These are phyloP conservation scores for Corythornis cristatus DNA, from an alignment of 2,113 vertebrate genomes.

Conservation along the genomic window DNA sequence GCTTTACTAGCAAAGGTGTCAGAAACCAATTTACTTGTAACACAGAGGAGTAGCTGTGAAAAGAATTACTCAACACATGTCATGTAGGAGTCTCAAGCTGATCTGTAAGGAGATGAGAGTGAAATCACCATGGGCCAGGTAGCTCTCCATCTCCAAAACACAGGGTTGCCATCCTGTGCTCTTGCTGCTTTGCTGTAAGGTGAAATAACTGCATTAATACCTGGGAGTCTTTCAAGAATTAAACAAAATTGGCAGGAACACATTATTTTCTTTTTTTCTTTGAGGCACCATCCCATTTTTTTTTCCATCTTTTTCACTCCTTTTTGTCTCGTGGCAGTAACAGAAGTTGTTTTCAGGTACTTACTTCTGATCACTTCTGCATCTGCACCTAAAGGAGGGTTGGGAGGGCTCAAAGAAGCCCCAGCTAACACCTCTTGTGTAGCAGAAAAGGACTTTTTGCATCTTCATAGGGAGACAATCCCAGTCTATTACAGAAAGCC, in stretches of 20 bases:
- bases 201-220: neutral
- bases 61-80: neutral
- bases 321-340: neutral
- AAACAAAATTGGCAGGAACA: neutral
- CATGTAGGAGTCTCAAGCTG: neutral
- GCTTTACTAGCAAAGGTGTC: neutral
- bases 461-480: neutral
- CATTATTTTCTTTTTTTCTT: neutral
- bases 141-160: neutral
- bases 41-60: neutral
- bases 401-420: neutral
- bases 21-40: conserved; percentile 17
- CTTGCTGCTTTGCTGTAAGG: neutral
- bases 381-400: neutral
- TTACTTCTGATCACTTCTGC: neutral
- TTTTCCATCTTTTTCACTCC: neutral
- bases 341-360: neutral
- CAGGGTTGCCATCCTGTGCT: neutral
- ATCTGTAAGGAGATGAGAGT: neutral
- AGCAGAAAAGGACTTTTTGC: neutral
- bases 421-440: neutral
- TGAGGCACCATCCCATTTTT: neutral
- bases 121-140: neutral
- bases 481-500: neutral
- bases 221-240: neutral